Evolutionary conservation across 2,113 vertebrate genomes (phyloP), one percentile per base, ranked within the genome.

Genomic region (Onychostruthus taczanowskii): DNA sequence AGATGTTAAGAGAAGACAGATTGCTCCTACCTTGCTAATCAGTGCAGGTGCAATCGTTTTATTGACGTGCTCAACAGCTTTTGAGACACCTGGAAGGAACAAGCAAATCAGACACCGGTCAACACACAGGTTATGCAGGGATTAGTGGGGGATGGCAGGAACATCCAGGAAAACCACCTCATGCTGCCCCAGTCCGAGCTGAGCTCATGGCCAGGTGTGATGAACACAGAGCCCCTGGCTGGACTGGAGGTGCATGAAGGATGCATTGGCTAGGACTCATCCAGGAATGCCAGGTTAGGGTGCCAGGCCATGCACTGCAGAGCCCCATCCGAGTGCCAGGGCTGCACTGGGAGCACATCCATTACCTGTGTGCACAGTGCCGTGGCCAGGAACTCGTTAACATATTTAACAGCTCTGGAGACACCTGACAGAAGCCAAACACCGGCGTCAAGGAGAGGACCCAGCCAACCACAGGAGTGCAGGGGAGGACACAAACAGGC

Each of bases 21-120:
- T 96, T 97, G 97, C 98, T 98, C 99, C 98, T 99, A 99, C 99
- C 99, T 99, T 98, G 98, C 98, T 98, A 98, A 99, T 89, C 98
- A 99, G 99, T 98, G 98, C 98, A 98, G 99, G 99, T 93, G 99
- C 99, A 99, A 99, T 99, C 96, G 98, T 98, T 98, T 99, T 99
- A 99, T 99, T 99, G 99, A 99, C 98, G 99, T 99, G 98, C 95
- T 99, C 99, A 99, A 99, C 99, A 98, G 99, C 99, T 98, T 99
- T 99, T 98, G 98, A 98, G 97, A 99, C 99, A 99, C 99, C 99
- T 99, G 98, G 97, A 99, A 98, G 96, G 98, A 99, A 99, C 98
- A 99, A 99, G 98, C 98, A 99, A 90, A 99, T 96, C 97, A 91
- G 98, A 99, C 98, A 99, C 98, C 97, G 97, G 98, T 95, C 93